Evolutionary conservation across 2,888 invertebrate genomes (phyloP), one percentile per base, ranked within the genome.

Genomic region (Eupithecia insigniata): DNA sequence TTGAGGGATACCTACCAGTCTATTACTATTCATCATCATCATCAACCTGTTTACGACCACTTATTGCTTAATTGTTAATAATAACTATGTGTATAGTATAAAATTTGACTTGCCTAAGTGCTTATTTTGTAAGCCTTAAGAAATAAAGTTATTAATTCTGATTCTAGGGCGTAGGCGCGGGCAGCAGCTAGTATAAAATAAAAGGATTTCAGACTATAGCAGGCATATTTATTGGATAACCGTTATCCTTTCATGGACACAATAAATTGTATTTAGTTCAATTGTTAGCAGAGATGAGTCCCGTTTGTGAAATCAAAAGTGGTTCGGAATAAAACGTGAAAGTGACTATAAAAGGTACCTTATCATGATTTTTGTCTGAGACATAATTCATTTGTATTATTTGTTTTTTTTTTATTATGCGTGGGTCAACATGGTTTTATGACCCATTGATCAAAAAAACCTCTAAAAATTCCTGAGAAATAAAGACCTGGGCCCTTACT

Each of bases 171-270:
- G n/a, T n/a, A n/a, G n/a, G n/a, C n/a, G n/a, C n/a, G n/a, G n/a
- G n/a, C n/a, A n/a, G n/a, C n/a, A n/a, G n/a, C n/a, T n/a, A n/a
- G n/a, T 36, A 12, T 14, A 34, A 8, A 34, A 34, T 34, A 34
- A 34, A 34, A 34, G 7, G 14, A 46, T 46, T 2, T 51, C 10
- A n/a, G 8, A 51, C 46, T 22, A 8, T 51, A 22, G 8, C 46
- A 22, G n/a, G 10, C 2, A 51, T 51, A n/a, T 26, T 12, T 55
- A 55, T 26, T 26, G 55, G 26, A 5, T 26, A 55, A 26, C 55
- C 55, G 55, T 26, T 43, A 64, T 69, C 68, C 62, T 69, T 72
- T 76, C 72, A 76, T 67, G 51, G 39, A 69, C 26, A 55, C 62
- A 70, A 68, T 69, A 58, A 72, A 72, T 51, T 58, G 58, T 64